A percentile compares a stretch with the other conserved stretches of the same genome.
Evolutionary conservation across 2,888 invertebrate species (phyloP).

Genomic region (Latrodectus hesperus): DNA sequence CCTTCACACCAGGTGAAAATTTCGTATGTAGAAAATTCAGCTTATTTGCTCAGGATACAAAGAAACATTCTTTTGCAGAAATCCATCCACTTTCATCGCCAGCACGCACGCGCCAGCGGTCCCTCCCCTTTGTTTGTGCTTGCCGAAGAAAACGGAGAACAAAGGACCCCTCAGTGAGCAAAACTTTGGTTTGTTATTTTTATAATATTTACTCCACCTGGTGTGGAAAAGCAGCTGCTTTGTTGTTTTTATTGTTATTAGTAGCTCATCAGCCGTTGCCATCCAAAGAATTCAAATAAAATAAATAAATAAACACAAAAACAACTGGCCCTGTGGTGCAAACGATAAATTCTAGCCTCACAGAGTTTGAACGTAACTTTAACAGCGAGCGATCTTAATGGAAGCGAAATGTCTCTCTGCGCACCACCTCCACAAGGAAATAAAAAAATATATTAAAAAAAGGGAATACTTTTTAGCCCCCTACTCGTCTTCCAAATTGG

Average conservation of each 20-base stretch:
- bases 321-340: neutral
- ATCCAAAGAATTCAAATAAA: no score
- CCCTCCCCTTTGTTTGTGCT: no score
- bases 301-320: no score
- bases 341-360: neutral
- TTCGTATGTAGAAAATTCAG: no score
- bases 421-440: neutral
- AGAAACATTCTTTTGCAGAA: no score
- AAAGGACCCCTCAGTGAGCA: no score
- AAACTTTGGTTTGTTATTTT: neutral
- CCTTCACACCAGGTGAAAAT: no score
- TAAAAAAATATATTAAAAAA: neutral
- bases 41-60: no score
- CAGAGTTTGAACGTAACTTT: neutral
- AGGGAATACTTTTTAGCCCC: neutral
- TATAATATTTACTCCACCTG: neutral
- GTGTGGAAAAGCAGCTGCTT: neutral
- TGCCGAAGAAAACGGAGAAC: no score
- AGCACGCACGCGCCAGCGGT: no score
- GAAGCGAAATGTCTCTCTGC: slow-evolving; percentile 3
- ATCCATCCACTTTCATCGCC: no score
- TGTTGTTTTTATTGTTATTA: neutral
- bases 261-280: no score
- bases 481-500: neutral
- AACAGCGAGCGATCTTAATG: neutral